These are phyloP conservation scores for Falcunculus frontatus DNA, from an alignment of 2,113 vertebrate species.

Conservation along the genomic window DNA sequence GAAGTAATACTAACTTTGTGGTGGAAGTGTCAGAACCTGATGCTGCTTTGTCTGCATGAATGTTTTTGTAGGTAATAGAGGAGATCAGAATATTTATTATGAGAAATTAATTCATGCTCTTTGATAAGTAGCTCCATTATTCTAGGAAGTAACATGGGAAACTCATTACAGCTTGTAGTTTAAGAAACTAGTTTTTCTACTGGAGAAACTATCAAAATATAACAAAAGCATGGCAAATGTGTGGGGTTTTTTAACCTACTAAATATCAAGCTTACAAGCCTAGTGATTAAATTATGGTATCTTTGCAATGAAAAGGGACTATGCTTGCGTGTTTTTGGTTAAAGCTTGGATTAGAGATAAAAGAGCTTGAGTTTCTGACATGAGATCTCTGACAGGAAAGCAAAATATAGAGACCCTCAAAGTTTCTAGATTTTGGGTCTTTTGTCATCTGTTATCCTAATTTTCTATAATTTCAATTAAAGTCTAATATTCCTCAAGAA, in stretches of 20 bases:
- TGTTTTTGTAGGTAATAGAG: not conserved
- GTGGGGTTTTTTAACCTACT: not conserved
- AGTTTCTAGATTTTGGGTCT: not conserved
- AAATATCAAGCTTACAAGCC: not conserved
- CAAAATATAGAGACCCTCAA: not conserved
- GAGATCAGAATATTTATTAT: not conserved
- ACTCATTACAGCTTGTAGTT: not conserved
- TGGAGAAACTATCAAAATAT: not conserved
- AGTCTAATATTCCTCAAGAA: not conserved
- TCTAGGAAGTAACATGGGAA: not conserved
- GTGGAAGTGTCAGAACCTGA: not conserved
- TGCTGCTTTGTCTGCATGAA: not conserved
- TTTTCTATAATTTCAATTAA: not conserved
- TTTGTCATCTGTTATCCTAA: not conserved
- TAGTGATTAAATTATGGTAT: not conserved
- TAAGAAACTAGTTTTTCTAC: not conserved
- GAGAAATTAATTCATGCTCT: not conserved
- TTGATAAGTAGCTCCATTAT: not conserved
- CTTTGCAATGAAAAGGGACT: not conserved
- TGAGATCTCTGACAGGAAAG: not conserved
- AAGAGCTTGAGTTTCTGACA: not conserved
- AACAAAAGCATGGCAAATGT: not conserved
- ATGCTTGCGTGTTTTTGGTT: not conserved
- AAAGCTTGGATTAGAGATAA: not conserved
- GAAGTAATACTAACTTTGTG: not conserved